A percentile compares a stretch with the other conserved stretches of the same genome.
Evolutionary conservation across 2,888 invertebrate genomes (phyloP).

Genomic region (Synanthedon myopaeformis): DNA sequence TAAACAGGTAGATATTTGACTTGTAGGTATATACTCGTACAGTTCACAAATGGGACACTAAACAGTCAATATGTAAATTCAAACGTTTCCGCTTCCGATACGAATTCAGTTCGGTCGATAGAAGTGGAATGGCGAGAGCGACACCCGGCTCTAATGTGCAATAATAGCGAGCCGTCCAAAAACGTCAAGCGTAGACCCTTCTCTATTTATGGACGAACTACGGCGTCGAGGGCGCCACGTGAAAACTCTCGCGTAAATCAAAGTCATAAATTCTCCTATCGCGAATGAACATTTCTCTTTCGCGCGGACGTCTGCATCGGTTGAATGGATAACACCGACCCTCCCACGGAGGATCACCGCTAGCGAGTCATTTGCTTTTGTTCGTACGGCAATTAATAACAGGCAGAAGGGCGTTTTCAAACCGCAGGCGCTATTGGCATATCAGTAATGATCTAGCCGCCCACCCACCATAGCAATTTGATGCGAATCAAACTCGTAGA

Average conservation of each 20-base stretch:
- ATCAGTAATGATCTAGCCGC: constrained; percentile 61
- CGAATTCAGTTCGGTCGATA: constrained; percentile 40
- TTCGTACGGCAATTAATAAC: constrained; percentile 67
- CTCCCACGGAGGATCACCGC: constrained; percentile 65
- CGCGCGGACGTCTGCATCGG: constrained; percentile 58
- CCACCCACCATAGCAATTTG: constrained; percentile 25
- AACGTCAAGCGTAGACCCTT: constrained; percentile 53
- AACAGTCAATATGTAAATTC: constrained; percentile 39
- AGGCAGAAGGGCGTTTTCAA: constrained; percentile 58
- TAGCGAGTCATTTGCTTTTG: constrained; percentile 69
- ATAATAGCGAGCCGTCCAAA: constrained; percentile 48
- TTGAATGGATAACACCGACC: constrained; percentile 67
- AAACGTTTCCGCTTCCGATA: constrained; percentile 40
- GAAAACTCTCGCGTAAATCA: constrained; percentile 65
- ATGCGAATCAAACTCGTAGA: constrained; percentile 38
- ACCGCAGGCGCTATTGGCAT: constrained; percentile 55
- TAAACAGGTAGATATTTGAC: too few species aligned
- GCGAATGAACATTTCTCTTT: constrained; percentile 69
- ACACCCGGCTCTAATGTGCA: constrained; percentile 39
- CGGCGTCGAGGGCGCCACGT: constrained; percentile 41
- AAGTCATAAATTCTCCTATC: constrained; percentile 68
- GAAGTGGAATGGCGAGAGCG: constrained; percentile 44
- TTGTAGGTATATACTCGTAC: not conserved
- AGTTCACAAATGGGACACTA: not conserved
- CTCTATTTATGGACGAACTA: constrained; percentile 51